phyloP scores from a whole-genome alignment of 35 echinoderm and acorn worm genomes.

The Stichopus chloronotus region DNA sequence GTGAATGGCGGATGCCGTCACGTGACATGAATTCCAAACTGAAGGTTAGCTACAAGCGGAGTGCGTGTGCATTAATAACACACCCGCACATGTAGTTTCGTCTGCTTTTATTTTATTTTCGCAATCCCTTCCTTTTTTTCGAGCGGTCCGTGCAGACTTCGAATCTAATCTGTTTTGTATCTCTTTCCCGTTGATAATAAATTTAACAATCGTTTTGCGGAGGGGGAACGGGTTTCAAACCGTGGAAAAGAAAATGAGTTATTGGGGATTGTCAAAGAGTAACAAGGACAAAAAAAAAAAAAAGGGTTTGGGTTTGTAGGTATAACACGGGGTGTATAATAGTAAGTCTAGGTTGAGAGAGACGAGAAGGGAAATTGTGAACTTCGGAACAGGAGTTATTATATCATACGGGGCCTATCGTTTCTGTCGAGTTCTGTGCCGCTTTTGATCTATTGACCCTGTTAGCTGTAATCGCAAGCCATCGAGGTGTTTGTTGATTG shows the following conservation, averaged over 20 bases:
- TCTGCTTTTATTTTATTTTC: constrained; percentile 35
- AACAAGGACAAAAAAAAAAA: too few species aligned
- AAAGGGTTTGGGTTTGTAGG: background rate
- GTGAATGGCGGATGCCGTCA: constrained; percentile 48
- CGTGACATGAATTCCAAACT: constrained; percentile 50
- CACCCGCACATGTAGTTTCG: constrained; percentile 43
- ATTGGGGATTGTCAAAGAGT: too few species aligned
- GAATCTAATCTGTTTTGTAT: constrained; percentile 43
- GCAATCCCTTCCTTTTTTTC: constrained; percentile 13
- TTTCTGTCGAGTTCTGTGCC: background rate
- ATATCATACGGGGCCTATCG: background rate
- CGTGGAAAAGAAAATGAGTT: background rate
- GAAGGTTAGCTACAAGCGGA: constrained; percentile 23
- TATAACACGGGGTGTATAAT: background rate
- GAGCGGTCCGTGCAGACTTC: background rate
- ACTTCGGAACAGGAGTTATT: constrained; percentile 44
- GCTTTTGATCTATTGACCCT: constrained; percentile 29
- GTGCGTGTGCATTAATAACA: constrained; percentile 47
- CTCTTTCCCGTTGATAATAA: constrained; percentile 3
- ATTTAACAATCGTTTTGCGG: constrained; percentile 28
- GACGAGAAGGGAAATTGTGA: constrained; percentile 8
- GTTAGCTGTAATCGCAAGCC: background rate
- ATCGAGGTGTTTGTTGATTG: too few species aligned
- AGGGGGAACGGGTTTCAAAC: constrained; percentile 32
- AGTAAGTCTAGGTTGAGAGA: background rate